Evolutionary conservation across 1,140 invertebrate species (phyloP).

Genomic region (Drosophila pandora): DNA sequence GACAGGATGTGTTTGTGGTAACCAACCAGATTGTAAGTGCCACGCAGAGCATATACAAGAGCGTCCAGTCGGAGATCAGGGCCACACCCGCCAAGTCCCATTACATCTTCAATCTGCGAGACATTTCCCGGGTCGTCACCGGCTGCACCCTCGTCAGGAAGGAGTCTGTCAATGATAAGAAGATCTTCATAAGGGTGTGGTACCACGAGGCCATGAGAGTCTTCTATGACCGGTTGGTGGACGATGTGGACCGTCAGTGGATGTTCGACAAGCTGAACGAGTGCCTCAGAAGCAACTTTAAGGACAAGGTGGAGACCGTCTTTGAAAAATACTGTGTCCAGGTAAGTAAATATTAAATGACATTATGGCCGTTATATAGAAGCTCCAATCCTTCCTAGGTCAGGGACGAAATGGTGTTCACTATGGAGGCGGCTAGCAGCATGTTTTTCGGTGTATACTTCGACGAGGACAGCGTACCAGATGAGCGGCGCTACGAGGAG

Average conservation of each 20-base stretch:
- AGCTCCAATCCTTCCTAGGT: constrained; percentile 12
- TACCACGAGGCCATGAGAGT: constrained; percentile 95
- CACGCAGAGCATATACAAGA: constrained; percentile 91
- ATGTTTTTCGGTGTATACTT: constrained; percentile 96
- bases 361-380: too few relatives aligned
- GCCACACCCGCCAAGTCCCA: constrained; percentile 95
- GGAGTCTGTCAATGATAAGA: constrained; percentile 90
- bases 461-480: constrained; percentile 90
- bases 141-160: constrained; percentile 93
- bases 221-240: constrained; percentile 94
- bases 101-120: constrained; percentile 96
- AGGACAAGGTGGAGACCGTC: constrained; percentile 88
- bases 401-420: constrained; percentile 85
- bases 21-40: constrained; percentile 90
- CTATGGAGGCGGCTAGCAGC: constrained; percentile 89
- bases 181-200: constrained; percentile 91
- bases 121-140: constrained; percentile 93
- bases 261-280: constrained; percentile 88
- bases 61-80: constrained; percentile 88
- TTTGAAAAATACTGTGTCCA: constrained; percentile 84
- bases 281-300: constrained; percentile 88
- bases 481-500: constrained; percentile 94
- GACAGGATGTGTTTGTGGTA: constrained; percentile 89
- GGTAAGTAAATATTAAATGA: constrained; percentile 71
- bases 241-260: constrained; percentile 90